Base-by-base conservation (phyloP, 2,888 invertebrate genomes). In the Drosophila kokeensis region DNA sequence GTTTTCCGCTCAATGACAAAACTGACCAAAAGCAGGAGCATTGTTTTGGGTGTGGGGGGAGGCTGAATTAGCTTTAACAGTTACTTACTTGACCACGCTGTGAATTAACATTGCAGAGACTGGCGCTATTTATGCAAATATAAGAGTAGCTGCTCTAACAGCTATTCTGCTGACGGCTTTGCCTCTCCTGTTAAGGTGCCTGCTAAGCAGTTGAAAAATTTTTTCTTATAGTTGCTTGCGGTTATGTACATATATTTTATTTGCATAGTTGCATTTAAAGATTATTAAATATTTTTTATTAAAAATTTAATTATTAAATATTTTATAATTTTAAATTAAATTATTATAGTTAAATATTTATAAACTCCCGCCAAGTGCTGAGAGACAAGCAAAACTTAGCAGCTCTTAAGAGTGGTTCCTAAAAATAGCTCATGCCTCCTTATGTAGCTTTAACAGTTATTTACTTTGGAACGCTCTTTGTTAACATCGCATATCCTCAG, bases 1-100 rank as follows among this genome's bases (percentile, higher is more conserved):
- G 69, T 71, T 60, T 73, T 52, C 27, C 29, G 40, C 45, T 62
- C 68, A 61, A 65, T 64, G 66, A 52, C 49, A 80, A 76, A 68
- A 58, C 58, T 65, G 52, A 40, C 58, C 76, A 64, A 49, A 11
- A 11, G 32, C 32, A 10, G 32, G 32, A 32, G 32, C 32, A 32
- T 32, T 32, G 32, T 32, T 32, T 32, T 30, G n/a, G n/a, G 2
- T 8, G 8, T 0, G 0, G 30, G 6, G 8, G 11, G 0, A 32
- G 18, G 38, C n/a, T 32, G 21, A 18, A 34, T 13, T 32, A 21
- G n/a, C 13, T 8, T 30, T 55, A 55, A 50, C 62, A 69, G 61
- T 18, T 58, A 59, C 61, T 67, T 55, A 53, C 27, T 30, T 45
- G 48, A 24, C 11, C 60, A 42, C 40, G 15, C 63, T 76, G 67